Conservation (phyloP, 2,113 vertebrate species). For the Campylorhamphus procurvoides region DNA sequence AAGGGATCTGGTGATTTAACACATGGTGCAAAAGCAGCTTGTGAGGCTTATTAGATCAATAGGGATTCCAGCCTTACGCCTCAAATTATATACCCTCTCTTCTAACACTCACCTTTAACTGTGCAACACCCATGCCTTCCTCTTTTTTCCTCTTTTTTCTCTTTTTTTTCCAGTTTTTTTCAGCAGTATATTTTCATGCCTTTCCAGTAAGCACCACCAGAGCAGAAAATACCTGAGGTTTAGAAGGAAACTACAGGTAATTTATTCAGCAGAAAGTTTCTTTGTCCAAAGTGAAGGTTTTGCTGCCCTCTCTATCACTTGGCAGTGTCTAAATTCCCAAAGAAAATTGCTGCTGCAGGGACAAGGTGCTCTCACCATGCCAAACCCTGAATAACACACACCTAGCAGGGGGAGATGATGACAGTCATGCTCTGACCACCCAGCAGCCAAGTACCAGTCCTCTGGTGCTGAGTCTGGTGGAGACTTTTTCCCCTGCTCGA, state of each 20-base stretch:
- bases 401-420: neutral
- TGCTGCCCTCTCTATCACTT: neutral
- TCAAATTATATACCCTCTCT: neutral
- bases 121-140: neutral
- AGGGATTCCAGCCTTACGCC: neutral
- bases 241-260: neutral
- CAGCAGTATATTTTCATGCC: neutral
- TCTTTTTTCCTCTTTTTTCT: neutral
- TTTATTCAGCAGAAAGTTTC: neutral
- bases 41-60: neutral
- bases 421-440: fast-evolving
- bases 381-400: neutral
- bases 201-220: neutral
- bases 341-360: neutral
- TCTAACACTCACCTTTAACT: neutral
- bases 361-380: fast-evolving
- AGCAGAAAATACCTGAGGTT: neutral
- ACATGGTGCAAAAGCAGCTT: neutral
- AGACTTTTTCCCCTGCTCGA: fast-evolving
- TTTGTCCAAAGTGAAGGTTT: neutral
- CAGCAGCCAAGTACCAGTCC: neutral
- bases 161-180: neutral
- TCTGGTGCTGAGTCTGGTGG: neutral
- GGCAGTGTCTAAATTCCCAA: neutral
- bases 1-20: constrained; percentile 1